These are phyloP conservation scores for Mastigias papua DNA, from an alignment of 30 jellyfish, hydroid and myxozoan genomes.

Conservation along the genomic window DNA sequence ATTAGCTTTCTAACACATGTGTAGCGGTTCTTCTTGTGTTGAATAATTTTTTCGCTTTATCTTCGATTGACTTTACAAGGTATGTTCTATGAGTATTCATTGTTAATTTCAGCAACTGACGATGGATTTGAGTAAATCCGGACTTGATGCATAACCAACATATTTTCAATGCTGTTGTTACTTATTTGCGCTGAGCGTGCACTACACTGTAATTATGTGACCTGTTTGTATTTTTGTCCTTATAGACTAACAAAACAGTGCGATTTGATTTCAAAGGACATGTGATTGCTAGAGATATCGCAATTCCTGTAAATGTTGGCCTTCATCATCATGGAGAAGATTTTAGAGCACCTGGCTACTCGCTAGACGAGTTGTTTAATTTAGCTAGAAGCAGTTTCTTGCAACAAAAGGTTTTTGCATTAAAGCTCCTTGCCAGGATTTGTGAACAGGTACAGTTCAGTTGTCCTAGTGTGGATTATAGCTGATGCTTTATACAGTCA, in stretches of 20 bases:
- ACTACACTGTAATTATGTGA: not conserved
- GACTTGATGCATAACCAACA: not conserved
- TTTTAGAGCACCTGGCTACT: conserved; percentile 84
- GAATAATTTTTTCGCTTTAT: not conserved
- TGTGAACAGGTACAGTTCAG: conserved; percentile 63
- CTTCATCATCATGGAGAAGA: conserved; percentile 98
- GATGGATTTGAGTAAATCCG: too few relatives aligned
- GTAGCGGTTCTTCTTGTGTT: not conserved
- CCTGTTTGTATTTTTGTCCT: too few relatives aligned
- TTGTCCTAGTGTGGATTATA: not conserved
- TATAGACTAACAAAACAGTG: conserved; percentile 31
- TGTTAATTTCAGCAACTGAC: too few relatives aligned
- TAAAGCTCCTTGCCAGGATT: conserved; percentile 73
- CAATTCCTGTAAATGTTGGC: conserved; percentile 70
- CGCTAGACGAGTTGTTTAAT: conserved; percentile 86
- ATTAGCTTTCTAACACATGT: too few relatives aligned
- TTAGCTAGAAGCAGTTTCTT: conserved; percentile 85
- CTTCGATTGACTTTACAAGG: not conserved
- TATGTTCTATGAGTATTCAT: not conserved
- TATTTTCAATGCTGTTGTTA: not conserved
- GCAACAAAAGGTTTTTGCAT: conserved; percentile 85
- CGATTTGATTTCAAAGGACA: conserved; percentile 93
- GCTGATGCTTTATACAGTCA: not conserved
- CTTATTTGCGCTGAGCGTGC: not conserved
- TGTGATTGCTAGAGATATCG: conserved; percentile 38